Percentiles rank a stretch among this genome's conserved stretches.
These are phyloP conservation scores for Nomada goodeniana DNA, from an alignment of 2,888 invertebrate genomes.

Conservation along the genomic window DNA sequence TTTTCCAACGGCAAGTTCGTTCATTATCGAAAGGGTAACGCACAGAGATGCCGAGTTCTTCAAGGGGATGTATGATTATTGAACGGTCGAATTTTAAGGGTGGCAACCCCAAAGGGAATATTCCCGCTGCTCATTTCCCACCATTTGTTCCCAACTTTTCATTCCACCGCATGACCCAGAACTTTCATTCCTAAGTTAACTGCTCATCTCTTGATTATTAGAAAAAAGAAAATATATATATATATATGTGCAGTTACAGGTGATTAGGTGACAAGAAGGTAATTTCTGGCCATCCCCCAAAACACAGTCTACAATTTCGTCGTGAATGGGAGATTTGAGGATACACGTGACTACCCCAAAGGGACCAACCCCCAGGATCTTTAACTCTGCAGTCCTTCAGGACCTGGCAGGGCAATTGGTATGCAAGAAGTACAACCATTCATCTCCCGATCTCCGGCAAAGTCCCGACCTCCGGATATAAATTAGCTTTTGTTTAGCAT, in stretches of 20 bases:
- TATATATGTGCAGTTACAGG: background rate
- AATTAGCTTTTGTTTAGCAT: slow-evolving; percentile 85
- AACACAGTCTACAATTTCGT: slow-evolving; percentile 37
- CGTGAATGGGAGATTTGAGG: slow-evolving; percentile 58
- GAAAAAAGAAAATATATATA: background rate
- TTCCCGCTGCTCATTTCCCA: slow-evolving; percentile 39
- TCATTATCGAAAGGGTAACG: slow-evolving; percentile 57
- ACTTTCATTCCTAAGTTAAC: background rate
- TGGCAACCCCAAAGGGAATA: slow-evolving; percentile 74
- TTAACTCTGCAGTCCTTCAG: slow-evolving; percentile 74
- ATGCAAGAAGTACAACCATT: slow-evolving; percentile 83
- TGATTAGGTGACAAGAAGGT: slow-evolving; percentile 51
- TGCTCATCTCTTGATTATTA: background rate
- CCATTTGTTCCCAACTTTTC: slow-evolving; percentile 26
- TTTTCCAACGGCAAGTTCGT: slow-evolving; percentile 50
- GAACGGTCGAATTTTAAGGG: slow-evolving; percentile 73
- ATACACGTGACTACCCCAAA: slow-evolving; percentile 52
- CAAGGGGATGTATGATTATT: slow-evolving; percentile 81
- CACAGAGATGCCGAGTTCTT: slow-evolving; percentile 63
- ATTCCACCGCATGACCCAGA: background rate
- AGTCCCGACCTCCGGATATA: slow-evolving; percentile 83
- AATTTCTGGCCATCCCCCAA: slow-evolving; percentile 47
- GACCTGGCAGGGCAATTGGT: slow-evolving; percentile 76
- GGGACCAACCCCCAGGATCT: slow-evolving; percentile 74
- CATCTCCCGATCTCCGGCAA: slow-evolving; percentile 83